Evolutionary conservation across 2,113 vertebrate genomes (phyloP), one percentile per base, ranked within the genome.

Genomic region (Halichoeres trimaculatus): DNA sequence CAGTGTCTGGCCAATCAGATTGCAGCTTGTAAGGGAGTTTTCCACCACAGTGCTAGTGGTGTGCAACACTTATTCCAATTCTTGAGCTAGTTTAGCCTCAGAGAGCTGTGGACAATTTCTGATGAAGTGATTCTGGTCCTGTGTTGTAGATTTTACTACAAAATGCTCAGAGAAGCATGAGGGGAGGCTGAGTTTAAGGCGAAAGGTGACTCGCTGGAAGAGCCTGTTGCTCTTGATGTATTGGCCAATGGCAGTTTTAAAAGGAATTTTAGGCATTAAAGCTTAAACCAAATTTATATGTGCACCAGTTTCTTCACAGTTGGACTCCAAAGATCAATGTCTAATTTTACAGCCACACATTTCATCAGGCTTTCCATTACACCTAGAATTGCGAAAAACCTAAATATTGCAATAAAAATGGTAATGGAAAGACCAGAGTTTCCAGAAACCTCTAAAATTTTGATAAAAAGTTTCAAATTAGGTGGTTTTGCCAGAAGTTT

Each of bases 1-100:
- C 68, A 43, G 30, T 48, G 36, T 63, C 56, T 5, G n/a, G 58
- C 90, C 89, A 92, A 79, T 92, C 74, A 74, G 72, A 65, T 16
- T 1, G 36, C 13, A 43, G 48, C 70, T 43, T 86, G 26, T 36
- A 63, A 77, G 76, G 80, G 84, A 87, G 70, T 78, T 80, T 80
- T 76, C 26, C 74, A 43, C 36, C 54, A 48, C 23, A 11, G 77
- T 74, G 77, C 43, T 79, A 50, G 59, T 67, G 19, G 16, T 47
- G 70, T 51, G 69, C 36, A 70, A 16, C 22, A 62, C 17, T 47
- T 54, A 20, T 78, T 81, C 47, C 66, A 53, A 61, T 52, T 72
- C 52, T 76, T 80, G 45, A 76, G 43, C 61, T 26, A 24, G 34
- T 64, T 45, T 40, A 61, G 61, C 77, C 53, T 67, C 35, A 45